These are phyloP conservation scores for Lottia scabra DNA, from an alignment of 2,888 invertebrate genomes.

Conservation along the genomic window DNA sequence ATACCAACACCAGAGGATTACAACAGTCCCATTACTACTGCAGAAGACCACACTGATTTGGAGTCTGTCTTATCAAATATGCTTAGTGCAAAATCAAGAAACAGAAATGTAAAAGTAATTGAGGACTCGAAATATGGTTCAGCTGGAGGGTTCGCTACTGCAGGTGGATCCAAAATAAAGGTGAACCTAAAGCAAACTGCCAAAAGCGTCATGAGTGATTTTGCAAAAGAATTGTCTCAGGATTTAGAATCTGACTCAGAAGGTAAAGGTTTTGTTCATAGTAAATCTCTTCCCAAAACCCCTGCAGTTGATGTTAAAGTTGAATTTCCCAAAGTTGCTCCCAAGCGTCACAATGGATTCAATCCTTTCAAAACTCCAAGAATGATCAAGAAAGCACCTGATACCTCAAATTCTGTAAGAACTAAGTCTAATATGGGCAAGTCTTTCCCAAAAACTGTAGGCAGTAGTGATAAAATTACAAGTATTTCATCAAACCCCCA, in stretches of 20 bases:
- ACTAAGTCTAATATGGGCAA: not conserved
- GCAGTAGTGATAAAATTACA: too few species aligned
- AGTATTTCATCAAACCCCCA: not conserved
- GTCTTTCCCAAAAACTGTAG: not conserved
- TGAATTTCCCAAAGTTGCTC: not conserved
- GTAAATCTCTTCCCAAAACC: too few species aligned
- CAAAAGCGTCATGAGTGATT: not conserved
- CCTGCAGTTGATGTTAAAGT: too few species aligned
- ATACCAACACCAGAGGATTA: not conserved
- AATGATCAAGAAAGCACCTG: constrained; percentile 14
- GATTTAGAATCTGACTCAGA: too few species aligned
- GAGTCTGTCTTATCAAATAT: too few species aligned
- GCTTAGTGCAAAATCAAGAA: too few species aligned
- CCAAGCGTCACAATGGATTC: constrained; percentile 47
- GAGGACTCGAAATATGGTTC: too few species aligned
- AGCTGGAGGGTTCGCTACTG: not conserved
- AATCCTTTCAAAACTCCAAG: constrained; percentile 52
- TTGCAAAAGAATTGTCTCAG: not conserved
- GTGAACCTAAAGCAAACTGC: not conserved
- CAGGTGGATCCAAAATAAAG: not conserved
- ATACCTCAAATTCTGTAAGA: not conserved
- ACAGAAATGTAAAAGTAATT: too few species aligned
- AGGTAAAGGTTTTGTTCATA: too few species aligned
- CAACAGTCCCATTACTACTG: not conserved
- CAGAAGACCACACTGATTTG: too few species aligned